phyloP scores from a whole-genome alignment of 1,140 invertebrate genomes.

The Zaprionus africanus region DNA sequence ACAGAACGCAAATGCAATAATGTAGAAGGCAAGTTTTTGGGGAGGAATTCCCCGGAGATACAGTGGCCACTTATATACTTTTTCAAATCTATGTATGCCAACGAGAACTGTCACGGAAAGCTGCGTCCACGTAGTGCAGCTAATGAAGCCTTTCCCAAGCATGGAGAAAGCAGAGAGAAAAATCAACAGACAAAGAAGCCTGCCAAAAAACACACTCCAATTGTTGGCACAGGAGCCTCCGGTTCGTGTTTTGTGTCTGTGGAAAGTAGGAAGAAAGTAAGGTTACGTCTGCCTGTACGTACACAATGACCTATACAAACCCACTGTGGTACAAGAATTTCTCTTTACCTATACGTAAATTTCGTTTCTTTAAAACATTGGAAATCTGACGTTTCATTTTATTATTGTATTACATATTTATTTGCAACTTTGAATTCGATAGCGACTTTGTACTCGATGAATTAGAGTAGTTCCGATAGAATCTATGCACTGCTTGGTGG shows the following conservation, averaged over 20 bases:
- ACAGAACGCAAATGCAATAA: conserved; percentile 56
- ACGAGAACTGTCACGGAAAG: conserved; percentile 46
- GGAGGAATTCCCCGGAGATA: neutral
- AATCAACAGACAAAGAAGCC: conserved; percentile 1
- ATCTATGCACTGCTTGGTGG: too few species aligned
- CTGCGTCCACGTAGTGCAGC: conserved; percentile 27
- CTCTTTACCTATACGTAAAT: neutral
- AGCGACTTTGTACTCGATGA: too few species aligned
- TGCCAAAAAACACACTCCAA: neutral
- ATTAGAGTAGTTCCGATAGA: too few species aligned
- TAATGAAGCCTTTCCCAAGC: conserved; percentile 57
- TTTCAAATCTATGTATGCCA: conserved; percentile 74
- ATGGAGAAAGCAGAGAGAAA: conserved; percentile 12
- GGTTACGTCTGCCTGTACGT: neutral
- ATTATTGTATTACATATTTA: too few species aligned
- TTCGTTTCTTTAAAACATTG: neutral
- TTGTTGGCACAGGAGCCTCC: neutral
- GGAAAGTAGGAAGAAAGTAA: neutral
- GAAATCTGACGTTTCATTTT: too few species aligned
- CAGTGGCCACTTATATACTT: conserved; percentile 56
- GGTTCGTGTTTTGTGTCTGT: neutral
- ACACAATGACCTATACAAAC: neutral
- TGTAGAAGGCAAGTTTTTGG: conserved; percentile 53
- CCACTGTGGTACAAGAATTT: too few species aligned
- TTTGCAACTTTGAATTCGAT: too few species aligned